Percentiles rank a stretch among this genome's conserved stretches.
These are phyloP conservation scores for Dasyprocta punctata DNA, from an alignment of 2,113 vertebrate species.

Conservation along the genomic window DNA sequence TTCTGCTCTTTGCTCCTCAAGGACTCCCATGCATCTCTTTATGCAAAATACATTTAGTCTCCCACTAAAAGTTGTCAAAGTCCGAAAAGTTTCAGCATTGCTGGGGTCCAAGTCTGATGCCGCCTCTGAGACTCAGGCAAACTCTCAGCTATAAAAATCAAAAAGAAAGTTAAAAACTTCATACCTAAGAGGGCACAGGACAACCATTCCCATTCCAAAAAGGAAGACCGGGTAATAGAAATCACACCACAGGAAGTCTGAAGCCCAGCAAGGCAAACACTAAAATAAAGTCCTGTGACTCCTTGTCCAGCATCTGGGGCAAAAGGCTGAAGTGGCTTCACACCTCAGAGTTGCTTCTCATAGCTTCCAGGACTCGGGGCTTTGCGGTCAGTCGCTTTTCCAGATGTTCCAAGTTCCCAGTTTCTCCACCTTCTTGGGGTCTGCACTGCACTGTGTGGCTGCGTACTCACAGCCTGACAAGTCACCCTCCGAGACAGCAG, in stretches of 20 bases:
- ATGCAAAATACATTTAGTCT: neutral
- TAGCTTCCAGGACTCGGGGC: neutral
- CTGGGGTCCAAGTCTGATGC: neutral
- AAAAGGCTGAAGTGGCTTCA: neutral
- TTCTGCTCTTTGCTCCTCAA: neutral
- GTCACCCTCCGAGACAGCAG: too few species aligned
- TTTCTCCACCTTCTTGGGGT: neutral
- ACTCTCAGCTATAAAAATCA: neutral
- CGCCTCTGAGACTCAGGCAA: neutral
- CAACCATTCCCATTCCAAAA: neutral
- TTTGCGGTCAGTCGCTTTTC: too few species aligned
- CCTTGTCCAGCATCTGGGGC: neutral
- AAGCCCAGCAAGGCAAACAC: neutral
- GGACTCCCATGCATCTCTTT: neutral
- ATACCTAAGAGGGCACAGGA: neutral
- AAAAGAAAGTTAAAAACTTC: neutral
- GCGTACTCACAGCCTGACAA: rapidly evolving
- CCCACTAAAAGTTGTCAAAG: neutral
- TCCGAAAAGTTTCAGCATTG: neutral
- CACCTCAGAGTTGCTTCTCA: neutral
- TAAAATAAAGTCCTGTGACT: neutral
- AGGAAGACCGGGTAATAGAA: neutral
- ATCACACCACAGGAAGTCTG: neutral
- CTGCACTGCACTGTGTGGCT: neutral
- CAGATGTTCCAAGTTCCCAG: neutral